These are phyloP conservation scores for Leucania comma DNA, from an alignment of 2,888 invertebrate species.

Conservation along the genomic window DNA sequence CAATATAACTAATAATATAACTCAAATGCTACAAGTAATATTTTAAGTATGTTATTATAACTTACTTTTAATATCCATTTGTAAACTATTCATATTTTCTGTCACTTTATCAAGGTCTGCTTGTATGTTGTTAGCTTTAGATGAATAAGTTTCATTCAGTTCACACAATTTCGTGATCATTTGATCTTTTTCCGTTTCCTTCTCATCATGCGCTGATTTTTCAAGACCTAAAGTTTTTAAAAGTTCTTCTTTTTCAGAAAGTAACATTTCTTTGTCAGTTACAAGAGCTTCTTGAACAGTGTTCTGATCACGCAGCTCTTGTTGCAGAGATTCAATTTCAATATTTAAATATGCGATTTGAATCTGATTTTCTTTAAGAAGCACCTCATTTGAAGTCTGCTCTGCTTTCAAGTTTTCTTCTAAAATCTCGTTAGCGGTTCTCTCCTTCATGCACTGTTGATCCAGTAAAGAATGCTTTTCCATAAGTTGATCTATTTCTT, in stretches of 20 bases:
- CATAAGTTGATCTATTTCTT: constrained; percentile 41
- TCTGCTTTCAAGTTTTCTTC: constrained; percentile 54
- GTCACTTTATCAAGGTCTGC: constrained; percentile 62
- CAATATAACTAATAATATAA: background rate
- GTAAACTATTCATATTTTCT: constrained; percentile 63
- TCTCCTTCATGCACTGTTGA: constrained; percentile 38
- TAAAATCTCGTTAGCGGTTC: constrained; percentile 33
- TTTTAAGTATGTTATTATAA: constrained; percentile 1
- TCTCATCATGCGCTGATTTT: constrained; percentile 66
- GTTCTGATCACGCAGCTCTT: constrained; percentile 43
- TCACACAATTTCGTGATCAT: constrained; percentile 61
- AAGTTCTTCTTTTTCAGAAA: constrained; percentile 65
- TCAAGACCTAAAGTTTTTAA: constrained; percentile 60
- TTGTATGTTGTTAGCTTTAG: constrained; percentile 58
- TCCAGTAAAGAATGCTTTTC: constrained; percentile 48
- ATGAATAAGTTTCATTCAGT: constrained; percentile 59
- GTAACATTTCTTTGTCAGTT: constrained; percentile 60
- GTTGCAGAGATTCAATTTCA: constrained; percentile 52
- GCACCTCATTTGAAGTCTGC: constrained; percentile 33
- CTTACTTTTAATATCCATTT: constrained; percentile 71
- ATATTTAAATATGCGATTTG: constrained; percentile 31
- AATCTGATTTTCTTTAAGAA: constrained; percentile 52
- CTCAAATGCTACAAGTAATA: background rate
- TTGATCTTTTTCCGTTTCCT: constrained; percentile 66
- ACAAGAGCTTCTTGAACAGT: constrained; percentile 55